Percentiles rank a stretch among this genome's conserved stretches.
These are phyloP conservation scores for Drosophila malerkotliana DNA, from an alignment of 1,140 invertebrate genomes.

Conservation along the genomic window DNA sequence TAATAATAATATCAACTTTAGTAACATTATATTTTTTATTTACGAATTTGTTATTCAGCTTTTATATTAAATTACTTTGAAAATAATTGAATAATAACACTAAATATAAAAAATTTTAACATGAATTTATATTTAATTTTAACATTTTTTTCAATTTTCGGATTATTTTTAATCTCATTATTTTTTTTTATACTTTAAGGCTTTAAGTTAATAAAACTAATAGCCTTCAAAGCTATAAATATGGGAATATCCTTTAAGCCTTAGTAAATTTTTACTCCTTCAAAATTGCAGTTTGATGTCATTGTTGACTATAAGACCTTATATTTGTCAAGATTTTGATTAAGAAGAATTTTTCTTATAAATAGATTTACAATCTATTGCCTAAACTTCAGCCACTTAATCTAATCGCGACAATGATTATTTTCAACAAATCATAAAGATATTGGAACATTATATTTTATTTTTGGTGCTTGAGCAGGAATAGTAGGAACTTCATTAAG, in stretches of 20 bases:
- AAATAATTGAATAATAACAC: conserved; percentile 71
- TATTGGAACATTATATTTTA: conserved; percentile 90
- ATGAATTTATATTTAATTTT: conserved; percentile 74
- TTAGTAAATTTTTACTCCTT: conserved; percentile 84
- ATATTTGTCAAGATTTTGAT: conserved; percentile 39
- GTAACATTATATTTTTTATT: conserved; percentile 84
- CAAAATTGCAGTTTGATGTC: conserved; percentile 86
- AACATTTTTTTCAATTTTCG: conserved; percentile 77
- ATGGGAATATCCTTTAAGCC: conserved; percentile 84
- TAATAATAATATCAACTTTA: conserved; percentile 84
- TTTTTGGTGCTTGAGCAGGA: conserved; percentile 88
- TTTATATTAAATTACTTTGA: conserved; percentile 83
- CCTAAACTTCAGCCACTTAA: conserved; percentile 86
- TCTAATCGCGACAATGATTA: conserved; percentile 85
- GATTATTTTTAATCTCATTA: conserved; percentile 74
- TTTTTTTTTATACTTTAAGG: conserved; percentile 84
- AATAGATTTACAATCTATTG: conserved; percentile 86
- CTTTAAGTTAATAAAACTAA: conserved; percentile 86
- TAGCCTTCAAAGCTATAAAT: conserved; percentile 86
- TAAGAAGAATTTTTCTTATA: conserved; percentile 85
- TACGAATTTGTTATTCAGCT: conserved; percentile 82
- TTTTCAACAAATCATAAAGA: conserved; percentile 91
- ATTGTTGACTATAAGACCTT: conserved; percentile 84
- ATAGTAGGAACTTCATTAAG: conserved; percentile 88
- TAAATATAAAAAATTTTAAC: conserved; percentile 39